Percentiles rank a stretch among this genome's conserved stretches.
Evolutionary conservation across 2,888 invertebrate genomes (phyloP).

Genomic region (Drosophila quinaria): DNA sequence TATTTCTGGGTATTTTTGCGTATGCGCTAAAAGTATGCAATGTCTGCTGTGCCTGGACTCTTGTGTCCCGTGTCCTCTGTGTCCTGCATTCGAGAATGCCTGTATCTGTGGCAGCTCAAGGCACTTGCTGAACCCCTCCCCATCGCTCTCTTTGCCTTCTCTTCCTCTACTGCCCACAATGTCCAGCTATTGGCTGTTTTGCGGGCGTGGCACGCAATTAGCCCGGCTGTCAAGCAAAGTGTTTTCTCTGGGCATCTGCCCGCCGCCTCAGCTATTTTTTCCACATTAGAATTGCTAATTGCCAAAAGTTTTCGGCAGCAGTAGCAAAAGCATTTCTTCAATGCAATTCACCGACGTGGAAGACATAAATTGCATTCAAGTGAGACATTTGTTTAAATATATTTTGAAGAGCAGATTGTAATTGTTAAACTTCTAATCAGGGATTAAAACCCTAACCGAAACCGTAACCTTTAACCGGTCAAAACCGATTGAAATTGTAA

Average conservation of each 20-base stretch:
- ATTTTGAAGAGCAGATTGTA: constrained; percentile 50
- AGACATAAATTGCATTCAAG: constrained; percentile 67
- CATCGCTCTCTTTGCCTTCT: too few relatives aligned
- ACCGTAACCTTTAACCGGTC: too few relatives aligned
- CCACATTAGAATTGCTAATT: constrained; percentile 80
- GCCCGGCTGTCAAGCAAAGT: constrained; percentile 76
- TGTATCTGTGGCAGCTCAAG: constrained; percentile 27
- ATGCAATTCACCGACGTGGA: constrained; percentile 59
- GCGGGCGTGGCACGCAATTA: constrained; percentile 71
- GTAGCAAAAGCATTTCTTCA: constrained; percentile 68
- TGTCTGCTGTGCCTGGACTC: constrained; percentile 33
- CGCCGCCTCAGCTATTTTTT: constrained; percentile 39
- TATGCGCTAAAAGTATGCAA: constrained; percentile 59
- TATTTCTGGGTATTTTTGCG: constrained; percentile 60
- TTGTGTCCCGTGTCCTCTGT: constrained; percentile 13
- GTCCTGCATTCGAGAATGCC: constrained; percentile 38
- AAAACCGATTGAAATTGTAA: too few relatives aligned
- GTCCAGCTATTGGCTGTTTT: constrained; percentile 33
- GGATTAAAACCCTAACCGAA: too few relatives aligned
- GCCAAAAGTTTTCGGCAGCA: constrained; percentile 68
- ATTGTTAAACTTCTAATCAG: constrained; percentile 43
- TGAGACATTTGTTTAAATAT: constrained; percentile 64
- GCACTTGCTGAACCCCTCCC: constrained; percentile 4
- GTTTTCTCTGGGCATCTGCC: constrained; percentile 48
- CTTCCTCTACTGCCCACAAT: constrained; percentile 21